Percentiles rank a stretch among this genome's conserved stretches.
These are phyloP conservation scores for Chelonoidis abingdonii DNA, from an alignment of 2,113 vertebrate species.

Conservation along the genomic window DNA sequence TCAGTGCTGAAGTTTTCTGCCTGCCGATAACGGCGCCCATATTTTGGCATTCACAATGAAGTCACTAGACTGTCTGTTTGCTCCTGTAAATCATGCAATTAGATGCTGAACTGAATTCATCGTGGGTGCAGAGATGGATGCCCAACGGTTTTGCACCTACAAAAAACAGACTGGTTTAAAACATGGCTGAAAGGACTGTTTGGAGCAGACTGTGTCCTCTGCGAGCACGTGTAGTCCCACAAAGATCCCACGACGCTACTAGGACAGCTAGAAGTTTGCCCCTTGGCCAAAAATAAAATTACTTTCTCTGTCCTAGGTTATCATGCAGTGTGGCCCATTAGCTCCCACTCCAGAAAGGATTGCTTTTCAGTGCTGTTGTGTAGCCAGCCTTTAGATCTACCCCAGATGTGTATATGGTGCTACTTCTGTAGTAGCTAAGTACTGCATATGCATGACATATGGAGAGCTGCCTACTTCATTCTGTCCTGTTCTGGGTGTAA, in stretches of 20 bases:
- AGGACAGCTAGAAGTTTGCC: rapidly evolving
- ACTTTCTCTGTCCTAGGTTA: background rate
- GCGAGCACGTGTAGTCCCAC: rapidly evolving
- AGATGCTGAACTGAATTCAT: background rate
- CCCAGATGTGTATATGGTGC: rapidly evolving
- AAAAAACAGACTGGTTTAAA: rapidly evolving
- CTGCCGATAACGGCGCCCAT: conserved; percentile 11
- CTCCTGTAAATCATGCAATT: background rate
- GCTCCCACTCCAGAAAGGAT: background rate
- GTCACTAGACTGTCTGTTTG: background rate
- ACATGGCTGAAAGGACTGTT: rapidly evolving
- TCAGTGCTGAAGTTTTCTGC: background rate
- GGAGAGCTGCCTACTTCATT: background rate
- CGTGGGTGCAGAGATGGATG: background rate
- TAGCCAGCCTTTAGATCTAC: background rate
- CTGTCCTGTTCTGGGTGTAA: background rate
- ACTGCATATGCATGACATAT: rapidly evolving
- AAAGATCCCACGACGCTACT: background rate
- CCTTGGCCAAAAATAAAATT: rapidly evolving
- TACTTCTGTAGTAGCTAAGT: background rate
- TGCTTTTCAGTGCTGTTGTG: background rate
- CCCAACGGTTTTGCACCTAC: rapidly evolving
- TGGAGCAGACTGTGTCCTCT: background rate
- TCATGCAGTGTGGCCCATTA: rapidly evolving
- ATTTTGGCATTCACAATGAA: background rate